Base-by-base conservation (phyloP, 35 echinoderm and acorn worm genomes). In the Acanthaster planci region DNA sequence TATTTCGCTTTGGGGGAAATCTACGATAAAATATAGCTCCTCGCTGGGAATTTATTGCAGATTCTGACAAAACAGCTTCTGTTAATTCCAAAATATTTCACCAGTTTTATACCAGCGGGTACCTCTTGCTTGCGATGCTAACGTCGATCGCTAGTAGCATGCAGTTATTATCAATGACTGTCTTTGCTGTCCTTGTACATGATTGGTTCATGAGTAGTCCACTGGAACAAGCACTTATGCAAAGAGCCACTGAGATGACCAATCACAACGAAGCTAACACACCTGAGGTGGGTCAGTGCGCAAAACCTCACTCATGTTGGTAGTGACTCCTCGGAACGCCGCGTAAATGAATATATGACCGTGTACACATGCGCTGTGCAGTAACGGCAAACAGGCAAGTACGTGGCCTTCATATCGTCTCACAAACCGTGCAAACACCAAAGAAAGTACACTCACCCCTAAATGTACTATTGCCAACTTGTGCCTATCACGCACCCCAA, bases 211-310 rank as follows among this genome's bases (percentile, higher is more conserved):
- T 72, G 64, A 72, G 64, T 72, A 72, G 34, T 26, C 26, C 34
- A 72, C 30, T 72, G 64, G 64, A 72, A 72, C 64, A 72, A 72
- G 22, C 34, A 26, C 64, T 72, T 72, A 72, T 72, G 64, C 64
- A 72, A 72, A 72, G 14, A 72, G 23, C 26, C 23, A 31, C 26
- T 27, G 10, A 72, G 64, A 72, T 26, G 15, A 34, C 64, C 64
- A 72, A 72, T 72, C 64, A 72, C 1, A 72, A 14, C n/a, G 23
- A 19, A 72, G 64, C 34, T 8, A 31, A 34, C 64, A 26, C 64
- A 72, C 64, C 64, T 72, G 64, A 72, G 64, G 64, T 72, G 64
- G 64, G 64, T 72, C 64, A 72, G 64, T 72, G 64, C 64, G 64
- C 64, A 26, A 72, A 34, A 72, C 64, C 64, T 31, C 30, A 27